A percentile compares a stretch with the other conserved stretches of the same genome.
Evolutionary conservation across 2,113 vertebrate species (phyloP).

Genomic region (Nothocercus julius): DNA sequence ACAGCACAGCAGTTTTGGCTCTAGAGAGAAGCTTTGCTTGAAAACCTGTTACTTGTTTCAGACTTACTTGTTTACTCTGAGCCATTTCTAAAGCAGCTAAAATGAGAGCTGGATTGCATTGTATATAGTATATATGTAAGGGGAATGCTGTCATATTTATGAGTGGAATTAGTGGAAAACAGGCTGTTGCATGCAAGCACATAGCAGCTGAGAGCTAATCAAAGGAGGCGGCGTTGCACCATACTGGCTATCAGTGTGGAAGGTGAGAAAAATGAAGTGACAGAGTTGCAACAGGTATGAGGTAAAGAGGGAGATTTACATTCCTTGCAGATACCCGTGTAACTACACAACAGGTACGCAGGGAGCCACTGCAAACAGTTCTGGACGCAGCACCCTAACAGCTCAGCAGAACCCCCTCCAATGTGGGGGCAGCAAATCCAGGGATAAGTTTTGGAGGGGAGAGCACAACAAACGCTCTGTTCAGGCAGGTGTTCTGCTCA

Average conservation of each 20-base stretch:
- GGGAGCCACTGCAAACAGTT: not conserved
- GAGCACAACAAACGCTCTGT: not conserved
- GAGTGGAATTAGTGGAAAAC: not conserved
- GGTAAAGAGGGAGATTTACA: not conserved
- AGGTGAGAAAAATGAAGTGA: not conserved
- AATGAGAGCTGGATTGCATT: not conserved
- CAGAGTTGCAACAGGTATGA: not conserved
- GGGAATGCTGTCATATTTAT: not conserved
- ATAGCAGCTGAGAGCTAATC: not conserved
- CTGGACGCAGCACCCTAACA: not conserved
- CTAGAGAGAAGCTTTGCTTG: not conserved
- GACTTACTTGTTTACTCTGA: not conserved
- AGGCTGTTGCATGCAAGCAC: slow-evolving; percentile 25
- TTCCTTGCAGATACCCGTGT: not conserved
- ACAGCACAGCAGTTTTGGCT: not conserved
- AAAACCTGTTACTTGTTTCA: not conserved
- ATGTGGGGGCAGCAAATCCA: not conserved
- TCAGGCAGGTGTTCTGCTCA: too few species aligned
- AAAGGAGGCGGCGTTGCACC: slow-evolving; percentile 1
- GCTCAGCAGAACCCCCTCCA: not conserved
- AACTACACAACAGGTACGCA: not conserved
- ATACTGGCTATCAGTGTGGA: not conserved
- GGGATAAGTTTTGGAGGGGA: not conserved
- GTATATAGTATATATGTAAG: not conserved
- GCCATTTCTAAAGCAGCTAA: slow-evolving; percentile 2